Base-by-base conservation (phyloP, 2,888 invertebrate genomes). In the Zygothrica quintamaculata region DNA sequence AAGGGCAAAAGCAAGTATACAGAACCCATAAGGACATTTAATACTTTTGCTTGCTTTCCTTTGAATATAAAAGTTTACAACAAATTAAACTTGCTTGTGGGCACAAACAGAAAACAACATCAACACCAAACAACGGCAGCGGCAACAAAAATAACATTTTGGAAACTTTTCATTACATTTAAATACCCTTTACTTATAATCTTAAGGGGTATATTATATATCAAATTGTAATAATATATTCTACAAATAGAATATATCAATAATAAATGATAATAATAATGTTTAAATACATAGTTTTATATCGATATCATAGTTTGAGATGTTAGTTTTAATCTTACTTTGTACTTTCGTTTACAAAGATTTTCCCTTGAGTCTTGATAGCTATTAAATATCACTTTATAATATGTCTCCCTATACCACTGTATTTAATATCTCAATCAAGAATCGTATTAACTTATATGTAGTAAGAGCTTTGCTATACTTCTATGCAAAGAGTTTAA, bases 81-180 rank as follows among this genome's bases (percentile, higher is more conserved):
- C 84, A 85, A 82, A 85, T 80, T 82, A 76, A 84, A 80, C 78
- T 85, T 77, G 77, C 76, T 70, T 80, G 77, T 73, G 77, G 66
- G 66, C 75, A 67, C 40, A 69, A 46, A 3, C 39, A 50, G 12
- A 62, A 61, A 70, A 5, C 18, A 22, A 22, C 18, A 22, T 22
- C 18, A 22, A 22, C 18, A 22, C 3, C 60, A 62, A 55, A 44
- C 53, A 25, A 42, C 13, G 46, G 40, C 11, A 31, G 12, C 44
- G 56, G 36, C 46, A 64, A 52, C 34, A 57, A 39, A 13, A 9
- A 18, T n/a, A n/a, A 52, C 48, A 29, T 36, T 43, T 42, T 33
- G 40, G 51, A 70, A 75, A 66, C 50, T 65, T 64, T 29, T 5
- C 5, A n/a, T 29, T 44, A 16, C 40, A 7, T 26, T 52, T 5